Evolutionary conservation across 2,888 invertebrate genomes (phyloP).

Genomic region (Azorinus chamasolen): DNA sequence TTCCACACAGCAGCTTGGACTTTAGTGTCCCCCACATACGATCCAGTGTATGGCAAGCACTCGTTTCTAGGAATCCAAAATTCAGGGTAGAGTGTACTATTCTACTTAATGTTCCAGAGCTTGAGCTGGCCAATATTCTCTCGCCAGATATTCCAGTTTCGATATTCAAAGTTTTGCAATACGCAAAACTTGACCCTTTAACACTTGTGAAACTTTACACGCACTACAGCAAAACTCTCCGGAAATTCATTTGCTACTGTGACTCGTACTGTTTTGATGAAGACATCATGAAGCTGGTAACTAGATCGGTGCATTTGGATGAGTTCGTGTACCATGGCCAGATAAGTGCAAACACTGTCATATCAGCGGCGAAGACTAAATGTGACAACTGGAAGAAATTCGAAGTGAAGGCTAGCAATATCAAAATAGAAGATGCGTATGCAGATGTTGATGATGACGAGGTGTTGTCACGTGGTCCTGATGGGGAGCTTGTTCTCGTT

Average conservation of each 20-base stretch:
- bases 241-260: conserved; percentile 69
- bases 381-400: conserved; percentile 67
- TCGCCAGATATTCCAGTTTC: conserved; percentile 76
- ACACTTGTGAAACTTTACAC: conserved; percentile 66
- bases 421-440: conserved; percentile 54
- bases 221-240: conserved; percentile 67
- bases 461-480: conserved; percentile 65
- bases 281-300: conserved; percentile 63
- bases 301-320: conserved; percentile 61
- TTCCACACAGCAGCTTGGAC: conserved; percentile 31
- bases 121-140: conserved; percentile 73
- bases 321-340: conserved; percentile 73
- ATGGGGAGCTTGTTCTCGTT: conserved; percentile 65
- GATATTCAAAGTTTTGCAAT: conserved; percentile 69
- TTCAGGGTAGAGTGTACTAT: conserved; percentile 73
- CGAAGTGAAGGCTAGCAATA: conserved; percentile 66
- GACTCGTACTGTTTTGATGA: conserved; percentile 68
- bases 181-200: conserved; percentile 67
- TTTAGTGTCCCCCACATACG: conserved; percentile 69
- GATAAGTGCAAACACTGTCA: conserved; percentile 64
- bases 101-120: conserved; percentile 69
- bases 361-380: conserved; percentile 62
- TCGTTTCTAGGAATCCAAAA: conserved; percentile 67
- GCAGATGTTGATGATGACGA: conserved; percentile 70
- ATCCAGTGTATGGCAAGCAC: conserved; percentile 66